phyloP scores from a whole-genome alignment of 2,888 invertebrate genomes.

The Acholoe squamosa region DNA sequence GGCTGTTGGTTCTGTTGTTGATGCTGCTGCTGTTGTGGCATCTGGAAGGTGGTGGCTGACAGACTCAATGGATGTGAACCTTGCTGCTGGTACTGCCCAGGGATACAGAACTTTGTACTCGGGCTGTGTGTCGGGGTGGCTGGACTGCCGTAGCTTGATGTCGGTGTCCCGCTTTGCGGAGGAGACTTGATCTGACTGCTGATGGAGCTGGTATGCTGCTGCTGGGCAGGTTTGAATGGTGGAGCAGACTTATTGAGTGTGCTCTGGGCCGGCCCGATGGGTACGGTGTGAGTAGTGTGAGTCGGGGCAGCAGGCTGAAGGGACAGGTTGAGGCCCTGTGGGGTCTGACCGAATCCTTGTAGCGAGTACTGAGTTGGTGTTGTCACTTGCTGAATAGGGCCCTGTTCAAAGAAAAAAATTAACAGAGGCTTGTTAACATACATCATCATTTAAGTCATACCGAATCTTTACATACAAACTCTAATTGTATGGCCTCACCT shows the following conservation, averaged over 20 bases:
- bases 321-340: conserved; percentile 74
- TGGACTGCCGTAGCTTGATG: conserved; percentile 40
- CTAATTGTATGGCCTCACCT: no score
- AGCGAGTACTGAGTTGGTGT: conserved; percentile 84
- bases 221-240: conserved; percentile 71
- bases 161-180: conserved; percentile 58
- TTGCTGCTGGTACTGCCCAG: conserved; percentile 65
- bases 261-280: conserved; percentile 65
- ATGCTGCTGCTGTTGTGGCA: conserved; percentile 48
- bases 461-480: no score
- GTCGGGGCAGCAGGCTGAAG: conserved; percentile 69
- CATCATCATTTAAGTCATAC: no score
- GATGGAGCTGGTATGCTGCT: conserved; percentile 37
- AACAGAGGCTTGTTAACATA: no score
- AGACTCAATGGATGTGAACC: conserved; percentile 73
- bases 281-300: conserved; percentile 64
- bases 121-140: conserved; percentile 36
- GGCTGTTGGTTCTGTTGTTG: conserved; percentile 15
- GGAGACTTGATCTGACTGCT: conserved; percentile 66
- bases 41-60: conserved; percentile 69
- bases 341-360: conserved; percentile 83
- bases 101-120: conserved; percentile 11
- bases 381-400: conserved; percentile 78
- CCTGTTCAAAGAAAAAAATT: conserved; percentile 67
- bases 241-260: conserved; percentile 72